phyloP scores from a whole-genome alignment of 1,140 invertebrate genomes.

The Calosoma granatense region DNA sequence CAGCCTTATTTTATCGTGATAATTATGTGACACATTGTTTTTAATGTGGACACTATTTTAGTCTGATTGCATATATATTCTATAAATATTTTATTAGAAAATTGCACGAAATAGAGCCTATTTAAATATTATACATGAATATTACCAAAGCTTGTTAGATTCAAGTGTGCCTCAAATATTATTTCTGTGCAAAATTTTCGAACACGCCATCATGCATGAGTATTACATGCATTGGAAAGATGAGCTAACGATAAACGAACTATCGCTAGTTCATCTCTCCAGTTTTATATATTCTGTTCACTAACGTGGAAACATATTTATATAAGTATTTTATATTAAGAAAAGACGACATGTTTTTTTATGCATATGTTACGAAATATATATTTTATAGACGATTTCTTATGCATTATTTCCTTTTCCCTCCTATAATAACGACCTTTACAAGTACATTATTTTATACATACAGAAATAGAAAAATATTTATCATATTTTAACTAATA shows the following conservation, averaged over 20 bases:
- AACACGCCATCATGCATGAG: neutral
- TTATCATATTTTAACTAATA: no score
- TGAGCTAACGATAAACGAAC: neutral
- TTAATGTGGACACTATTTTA: neutral
- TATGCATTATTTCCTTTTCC: no score
- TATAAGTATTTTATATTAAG: neutral
- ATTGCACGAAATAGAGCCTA: neutral
- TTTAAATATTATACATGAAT: conserved; percentile 1
- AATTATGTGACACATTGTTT: neutral
- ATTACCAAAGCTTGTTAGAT: neutral
- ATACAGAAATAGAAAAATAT: no score
- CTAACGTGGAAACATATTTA: neutral
- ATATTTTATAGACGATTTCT: neutral
- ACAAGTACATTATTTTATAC: no score
- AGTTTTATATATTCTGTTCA: neutral
- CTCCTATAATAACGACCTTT: no score
- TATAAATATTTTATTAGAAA: neutral
- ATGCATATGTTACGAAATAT: neutral
- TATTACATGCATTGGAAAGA: neutral
- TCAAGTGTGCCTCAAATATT: neutral
- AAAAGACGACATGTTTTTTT: no score
- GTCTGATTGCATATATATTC: neutral
- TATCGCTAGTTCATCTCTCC: neutral
- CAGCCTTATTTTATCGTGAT: neutral
- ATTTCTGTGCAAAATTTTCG: neutral